A percentile compares a stretch with the other conserved stretches of the same genome.
Conservation (phyloP, 1,140 invertebrate species). For the Trypoxylus dichotomus region DNA sequence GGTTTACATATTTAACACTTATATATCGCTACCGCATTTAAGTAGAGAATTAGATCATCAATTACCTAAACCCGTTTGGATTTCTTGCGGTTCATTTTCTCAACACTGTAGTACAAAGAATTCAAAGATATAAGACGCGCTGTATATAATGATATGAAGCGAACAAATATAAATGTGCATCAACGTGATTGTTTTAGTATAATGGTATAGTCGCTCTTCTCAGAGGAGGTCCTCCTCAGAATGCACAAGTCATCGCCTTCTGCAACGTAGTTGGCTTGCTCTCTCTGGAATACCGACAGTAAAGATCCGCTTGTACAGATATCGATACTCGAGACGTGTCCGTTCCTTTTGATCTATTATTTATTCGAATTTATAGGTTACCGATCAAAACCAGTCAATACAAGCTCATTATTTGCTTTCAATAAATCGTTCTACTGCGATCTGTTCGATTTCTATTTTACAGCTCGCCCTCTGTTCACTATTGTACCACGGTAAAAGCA, state of each 20-base stretch:
- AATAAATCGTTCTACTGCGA: background rate
- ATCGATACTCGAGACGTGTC: background rate
- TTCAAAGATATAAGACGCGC: no score
- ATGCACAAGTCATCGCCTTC: constrained; percentile 31
- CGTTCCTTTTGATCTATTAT: constrained; percentile 4
- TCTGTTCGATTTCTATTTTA: background rate
- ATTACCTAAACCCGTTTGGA: no score
- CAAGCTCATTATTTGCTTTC: background rate
- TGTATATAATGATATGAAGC: no score
- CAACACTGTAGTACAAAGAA: no score
- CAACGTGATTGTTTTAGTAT: background rate
- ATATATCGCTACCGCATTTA: no score
- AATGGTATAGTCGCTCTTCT: background rate
- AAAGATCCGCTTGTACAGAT: constrained; percentile 6
- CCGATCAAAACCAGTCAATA: background rate
- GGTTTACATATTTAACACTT: no score
- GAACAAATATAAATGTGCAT: background rate
- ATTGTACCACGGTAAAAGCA: background rate
- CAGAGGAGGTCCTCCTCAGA: constrained; percentile 25
- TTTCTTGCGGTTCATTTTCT: no score
- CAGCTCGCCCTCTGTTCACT: background rate
- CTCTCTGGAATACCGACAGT: background rate
- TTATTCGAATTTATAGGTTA: constrained; percentile 16
- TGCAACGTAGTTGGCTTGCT: background rate
- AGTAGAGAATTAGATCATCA: no score